A percentile compares a stretch with the other conserved stretches of the same genome.
These are phyloP conservation scores for Erythrolamprus reginae DNA, from an alignment of 2,113 vertebrate genomes.

Conservation along the genomic window DNA sequence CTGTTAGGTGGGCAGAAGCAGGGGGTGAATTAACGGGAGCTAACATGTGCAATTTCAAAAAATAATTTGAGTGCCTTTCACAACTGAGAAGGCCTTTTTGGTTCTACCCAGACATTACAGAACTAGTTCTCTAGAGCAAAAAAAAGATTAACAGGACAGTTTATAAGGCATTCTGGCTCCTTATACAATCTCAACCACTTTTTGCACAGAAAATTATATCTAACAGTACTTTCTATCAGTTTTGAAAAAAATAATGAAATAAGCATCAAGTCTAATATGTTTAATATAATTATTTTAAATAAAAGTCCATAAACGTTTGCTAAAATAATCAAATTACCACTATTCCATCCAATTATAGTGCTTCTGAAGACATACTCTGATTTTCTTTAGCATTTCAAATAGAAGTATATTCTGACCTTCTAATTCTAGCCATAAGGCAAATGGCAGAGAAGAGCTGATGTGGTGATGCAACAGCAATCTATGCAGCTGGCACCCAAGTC, in stretches of 20 bases:
- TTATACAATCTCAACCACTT: neutral
- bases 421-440: neutral
- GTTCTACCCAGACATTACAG: neutral
- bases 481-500: no score
- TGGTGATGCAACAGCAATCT: no score
- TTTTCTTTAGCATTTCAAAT: neutral
- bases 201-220: neutral
- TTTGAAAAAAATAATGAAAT: neutral
- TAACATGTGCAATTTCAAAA: neutral
- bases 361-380: neutral
- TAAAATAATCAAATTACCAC: neutral
- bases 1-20: no score
- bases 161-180: neutral
- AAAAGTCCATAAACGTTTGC: neutral
- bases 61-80: neutral
- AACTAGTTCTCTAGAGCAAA: neutral
- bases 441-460: no score
- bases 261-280: neutral
- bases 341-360: neutral
- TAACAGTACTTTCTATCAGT: no score
- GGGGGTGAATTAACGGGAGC: no score
- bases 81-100: neutral
- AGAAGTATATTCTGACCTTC: neutral
- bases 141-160: neutral
- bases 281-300: neutral